phyloP scores from a whole-genome alignment of 2,113 vertebrate genomes.

The Colistium nudipinnis region DNA sequence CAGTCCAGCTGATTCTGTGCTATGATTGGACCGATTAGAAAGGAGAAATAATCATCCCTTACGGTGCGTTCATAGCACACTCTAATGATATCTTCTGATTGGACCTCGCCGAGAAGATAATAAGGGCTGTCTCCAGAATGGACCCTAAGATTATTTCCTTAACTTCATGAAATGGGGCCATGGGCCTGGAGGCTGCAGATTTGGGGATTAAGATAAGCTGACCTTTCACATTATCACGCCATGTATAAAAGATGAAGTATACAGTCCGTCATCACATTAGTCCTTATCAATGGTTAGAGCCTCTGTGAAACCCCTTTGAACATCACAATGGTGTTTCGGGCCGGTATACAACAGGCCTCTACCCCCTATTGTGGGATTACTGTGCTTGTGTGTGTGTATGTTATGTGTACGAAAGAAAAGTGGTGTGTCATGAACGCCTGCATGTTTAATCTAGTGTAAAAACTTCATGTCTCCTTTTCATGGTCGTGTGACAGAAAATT shows the following conservation, averaged over 20 bases:
- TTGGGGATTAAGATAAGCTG: conserved; percentile 83
- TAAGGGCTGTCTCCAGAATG: conserved; percentile 75
- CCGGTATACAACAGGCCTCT: conserved; percentile 70
- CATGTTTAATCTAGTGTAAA: conserved; percentile 49
- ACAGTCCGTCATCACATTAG: conserved; percentile 77
- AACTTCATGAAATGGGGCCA: conserved; percentile 79
- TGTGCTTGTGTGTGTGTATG: conserved; percentile 30
- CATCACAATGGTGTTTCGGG: conserved; percentile 71
- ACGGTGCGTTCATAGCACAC: conserved; percentile 72
- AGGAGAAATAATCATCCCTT: conserved; percentile 75
- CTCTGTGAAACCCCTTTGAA: conserved; percentile 75
- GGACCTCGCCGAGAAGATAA: conserved; percentile 71
- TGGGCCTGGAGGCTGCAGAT: conserved; percentile 77
- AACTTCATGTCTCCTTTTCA: conserved; percentile 24
- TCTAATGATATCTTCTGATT: conserved; percentile 80
- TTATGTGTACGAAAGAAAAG: conserved; percentile 31
- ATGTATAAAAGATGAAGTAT: conserved; percentile 83
- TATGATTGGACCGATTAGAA: conserved; percentile 76
- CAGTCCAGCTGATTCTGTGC: conserved; percentile 76
- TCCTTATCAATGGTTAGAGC: conserved; percentile 77
- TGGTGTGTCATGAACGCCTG: conserved; percentile 31
- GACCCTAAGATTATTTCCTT: conserved; percentile 79
- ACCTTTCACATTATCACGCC: conserved; percentile 82
- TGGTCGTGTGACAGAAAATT: neutral
- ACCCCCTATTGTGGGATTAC: conserved; percentile 78